Evolutionary conservation across 2,113 vertebrate species (phyloP).

Genomic region (Notarius lentiginosus): DNA sequence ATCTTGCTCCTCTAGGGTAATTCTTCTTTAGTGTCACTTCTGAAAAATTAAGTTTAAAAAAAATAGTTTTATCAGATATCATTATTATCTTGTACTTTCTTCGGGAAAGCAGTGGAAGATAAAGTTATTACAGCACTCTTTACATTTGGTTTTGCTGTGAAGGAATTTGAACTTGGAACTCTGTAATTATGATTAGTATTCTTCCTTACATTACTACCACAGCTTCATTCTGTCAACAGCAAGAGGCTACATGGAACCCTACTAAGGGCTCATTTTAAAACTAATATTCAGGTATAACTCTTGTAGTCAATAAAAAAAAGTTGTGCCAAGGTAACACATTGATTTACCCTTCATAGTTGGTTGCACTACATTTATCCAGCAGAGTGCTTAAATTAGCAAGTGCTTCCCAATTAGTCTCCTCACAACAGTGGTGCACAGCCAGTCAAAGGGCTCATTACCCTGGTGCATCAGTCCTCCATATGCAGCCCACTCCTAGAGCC

Average conservation of each 20-base stretch:
- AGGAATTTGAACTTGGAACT: not conserved
- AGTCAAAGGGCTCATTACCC: slow-evolving; percentile 80
- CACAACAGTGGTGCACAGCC: slow-evolving; percentile 75
- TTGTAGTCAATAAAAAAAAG: slow-evolving; percentile 63
- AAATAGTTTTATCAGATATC: not conserved
- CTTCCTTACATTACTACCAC: not conserved
- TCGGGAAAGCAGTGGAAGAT: not conserved
- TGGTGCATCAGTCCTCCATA: slow-evolving; percentile 57
- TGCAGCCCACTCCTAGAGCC: slow-evolving; percentile 39
- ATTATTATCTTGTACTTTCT: not conserved
- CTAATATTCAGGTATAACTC: slow-evolving; percentile 31
- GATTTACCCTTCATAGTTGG: slow-evolving; percentile 77
- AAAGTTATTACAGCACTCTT: not conserved
- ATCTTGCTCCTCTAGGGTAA: not conserved
- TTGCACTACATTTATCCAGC: slow-evolving; percentile 79
- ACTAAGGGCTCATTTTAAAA: not conserved
- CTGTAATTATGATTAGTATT: not conserved
- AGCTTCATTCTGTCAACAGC: not conserved
- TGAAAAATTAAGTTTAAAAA: not conserved
- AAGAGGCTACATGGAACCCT: not conserved
- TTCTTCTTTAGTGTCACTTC: not conserved
- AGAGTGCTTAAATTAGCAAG: slow-evolving; percentile 76
- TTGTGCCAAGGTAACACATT: slow-evolving; percentile 69
- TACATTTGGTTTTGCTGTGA: not conserved
- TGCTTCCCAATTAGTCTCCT: slow-evolving; percentile 80